Base-by-base conservation (phyloP, 2,888 invertebrate genomes). In the Camponotus fellah region DNA sequence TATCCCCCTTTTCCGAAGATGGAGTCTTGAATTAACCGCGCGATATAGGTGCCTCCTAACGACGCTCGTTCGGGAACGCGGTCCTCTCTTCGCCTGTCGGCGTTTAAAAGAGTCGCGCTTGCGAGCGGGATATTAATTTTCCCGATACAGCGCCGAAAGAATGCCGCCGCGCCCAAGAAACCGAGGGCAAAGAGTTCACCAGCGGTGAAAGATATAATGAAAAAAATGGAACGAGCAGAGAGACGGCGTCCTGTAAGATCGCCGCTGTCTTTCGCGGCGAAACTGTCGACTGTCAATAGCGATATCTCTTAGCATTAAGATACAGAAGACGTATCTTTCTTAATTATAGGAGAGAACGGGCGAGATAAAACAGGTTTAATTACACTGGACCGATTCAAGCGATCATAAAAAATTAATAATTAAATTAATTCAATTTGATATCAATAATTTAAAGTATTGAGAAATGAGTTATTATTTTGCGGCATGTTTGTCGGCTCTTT, bases 51-150 rank as follows among this genome's bases (percentile, higher is more conserved):
- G 26, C 26, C 40, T 43, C 66, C 26, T 65, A 53, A 53, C n/a
- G 65, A 65, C 49, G 72, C 56, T 46, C 66, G 58, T 66, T 40
- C 46, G 58, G 2, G 26, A 10, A 6, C 65, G 65, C 76, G 53
- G 37, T 60, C 32, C 56, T 60, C 64, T 60, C 64, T 34, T 53
- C 26, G 37, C 32, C 53, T 60, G n/a, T 40, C 66, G 43, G 21
- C 49, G 49, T 71, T 80, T 79, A 34, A 87, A 66, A 85, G 43
- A 65, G 21, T 17, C 65, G 68, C 71, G 14, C 60, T 46, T 69
- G 75, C 71, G 68, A 58, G 58, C 53, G 64, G 82, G 66, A 79
- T 83, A 85, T 88, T 86, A 88, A 86, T 88, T 88, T 53, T 53
- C 46, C 46, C 49, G 75, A 83, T 71, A 80, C 26, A 8, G 53